These are phyloP conservation scores for Ciona savignyi DNA, from an alignment of 23 tunicate species.

Conservation along the genomic window DNA sequence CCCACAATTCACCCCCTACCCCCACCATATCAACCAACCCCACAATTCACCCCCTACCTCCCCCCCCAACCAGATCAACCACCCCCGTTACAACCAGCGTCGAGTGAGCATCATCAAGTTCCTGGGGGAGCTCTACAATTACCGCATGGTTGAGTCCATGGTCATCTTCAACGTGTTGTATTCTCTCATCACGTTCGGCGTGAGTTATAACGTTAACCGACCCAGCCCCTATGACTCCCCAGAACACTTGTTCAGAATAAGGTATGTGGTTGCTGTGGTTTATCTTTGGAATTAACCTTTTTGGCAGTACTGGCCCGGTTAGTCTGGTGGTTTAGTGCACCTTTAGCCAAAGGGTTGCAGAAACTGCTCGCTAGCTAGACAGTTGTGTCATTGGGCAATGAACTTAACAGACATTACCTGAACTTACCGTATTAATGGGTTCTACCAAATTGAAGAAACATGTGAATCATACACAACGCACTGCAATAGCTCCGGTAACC, in stretches of 20 bases:
- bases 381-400: too few relatives aligned
- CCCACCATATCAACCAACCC: too few relatives aligned
- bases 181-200: constrained; percentile 88
- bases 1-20: too few relatives aligned
- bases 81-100: constrained; percentile 82
- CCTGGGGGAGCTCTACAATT: constrained; percentile 92
- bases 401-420: too few relatives aligned
- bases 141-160: constrained; percentile 82
- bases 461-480: too few relatives aligned
- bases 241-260: constrained; percentile 76
- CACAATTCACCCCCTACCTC: too few relatives aligned
- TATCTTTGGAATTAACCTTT: not conserved
- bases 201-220: constrained; percentile 20
- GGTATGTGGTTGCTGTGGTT: constrained; percentile 1
- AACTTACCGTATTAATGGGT: too few relatives aligned
- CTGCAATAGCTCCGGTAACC: too few relatives aligned
- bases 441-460: too few relatives aligned
- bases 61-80: constrained; percentile 42
- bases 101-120: constrained; percentile 81
- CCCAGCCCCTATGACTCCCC: constrained; percentile 69
- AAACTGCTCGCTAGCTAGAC: not conserved
- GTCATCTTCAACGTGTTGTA: constrained; percentile 81
- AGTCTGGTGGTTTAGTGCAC: too few relatives aligned
- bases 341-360: not conserved
- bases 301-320: not conserved